Percentiles rank a stretch among this genome's conserved stretches.
These are phyloP conservation scores for Philypnodon macrostomus DNA, from an alignment of 2,797 vertebrate genomes.

Conservation along the genomic window DNA sequence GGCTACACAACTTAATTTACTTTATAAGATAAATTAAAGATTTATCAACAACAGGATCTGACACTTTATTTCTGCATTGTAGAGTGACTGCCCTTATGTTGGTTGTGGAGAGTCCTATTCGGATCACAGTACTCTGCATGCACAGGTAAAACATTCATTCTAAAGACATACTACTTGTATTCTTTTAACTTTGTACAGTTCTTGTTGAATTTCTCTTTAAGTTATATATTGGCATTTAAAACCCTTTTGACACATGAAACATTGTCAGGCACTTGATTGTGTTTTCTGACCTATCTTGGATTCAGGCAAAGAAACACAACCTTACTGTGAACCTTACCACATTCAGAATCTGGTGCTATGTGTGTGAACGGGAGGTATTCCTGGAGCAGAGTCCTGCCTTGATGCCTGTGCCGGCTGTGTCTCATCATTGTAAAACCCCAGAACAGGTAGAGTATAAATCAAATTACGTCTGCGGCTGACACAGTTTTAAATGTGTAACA, in stretches of 20 bases:
- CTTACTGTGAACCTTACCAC: slow-evolving; percentile 97
- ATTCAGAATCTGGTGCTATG: slow-evolving; percentile 94
- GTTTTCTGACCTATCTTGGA: not conserved
- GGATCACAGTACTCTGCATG: slow-evolving; percentile 96
- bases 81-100: slow-evolving; percentile 92
- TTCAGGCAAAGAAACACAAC: slow-evolving; percentile 90
- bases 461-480: not conserved
- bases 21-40: too few species aligned
- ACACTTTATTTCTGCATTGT: slow-evolving; percentile 20
- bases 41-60: not conserved
- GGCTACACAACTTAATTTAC: too few species aligned
- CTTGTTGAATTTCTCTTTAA: too few species aligned
- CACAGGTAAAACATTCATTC: slow-evolving; percentile 81
- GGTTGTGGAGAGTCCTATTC: slow-evolving; percentile 94
- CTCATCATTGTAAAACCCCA: slow-evolving; percentile 68
- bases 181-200: not conserved
- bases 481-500: slow-evolving; percentile 1
- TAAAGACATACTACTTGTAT: not conserved
- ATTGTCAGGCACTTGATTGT: not conserved
- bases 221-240: too few species aligned
- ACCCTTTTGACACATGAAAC: too few species aligned
- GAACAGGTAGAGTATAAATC: slow-evolving; percentile 75
- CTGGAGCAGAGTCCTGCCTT: slow-evolving; percentile 80
- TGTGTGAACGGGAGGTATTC: slow-evolving; percentile 95
- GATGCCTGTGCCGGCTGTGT: slow-evolving; percentile 41